Evolutionary conservation across 2,888 invertebrate species (phyloP), one percentile per base, ranked within the genome.

Genomic region (Odiellus spinosus): DNA sequence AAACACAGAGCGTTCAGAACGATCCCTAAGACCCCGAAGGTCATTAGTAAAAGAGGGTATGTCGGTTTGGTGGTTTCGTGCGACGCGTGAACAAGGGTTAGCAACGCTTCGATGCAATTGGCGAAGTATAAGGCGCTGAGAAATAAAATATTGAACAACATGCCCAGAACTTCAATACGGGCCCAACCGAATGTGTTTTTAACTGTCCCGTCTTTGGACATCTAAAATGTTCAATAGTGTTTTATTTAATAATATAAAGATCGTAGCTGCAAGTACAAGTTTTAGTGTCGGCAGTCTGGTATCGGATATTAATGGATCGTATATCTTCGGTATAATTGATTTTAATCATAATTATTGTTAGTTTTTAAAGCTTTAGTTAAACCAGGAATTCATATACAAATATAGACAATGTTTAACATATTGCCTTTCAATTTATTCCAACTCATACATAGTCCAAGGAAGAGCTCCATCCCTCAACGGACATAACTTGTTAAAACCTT

Each of bases 111-210:
- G 4, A 86, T 78, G 4, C 82, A 66, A 40, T 85, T 68, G 0
- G 85, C 83, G 61, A 87, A 81, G 40, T 82, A 80, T 50, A 88
- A 74, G 0, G 88, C 85, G 0, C 80, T 78, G 52, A 87, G 73
- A 56, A 87, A 80, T 38, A 62, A 58, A n/a, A 63, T 56, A 47
- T 60, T 61, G 3, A 82, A 77, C 39, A 87, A 67, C 70, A 83
- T 78, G 38, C 82, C 80, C 6, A 87, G 72, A n/a, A 88, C 80
- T 59, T 88, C 86, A 44, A 87, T 81, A 53, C 88, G 75, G 3
- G 86, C 82, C 88, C 88, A 88, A 8, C 88, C 88, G 59, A 90
- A 90, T 0, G 88, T 90, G 64, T 87, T 88, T 51, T 80, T 78
- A 48, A 87, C 70, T 53, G 70, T 68, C 56, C 80, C 82, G 3